Conservation (phyloP, 2,797 vertebrate species). For the Loriculus beryllinus region DNA sequence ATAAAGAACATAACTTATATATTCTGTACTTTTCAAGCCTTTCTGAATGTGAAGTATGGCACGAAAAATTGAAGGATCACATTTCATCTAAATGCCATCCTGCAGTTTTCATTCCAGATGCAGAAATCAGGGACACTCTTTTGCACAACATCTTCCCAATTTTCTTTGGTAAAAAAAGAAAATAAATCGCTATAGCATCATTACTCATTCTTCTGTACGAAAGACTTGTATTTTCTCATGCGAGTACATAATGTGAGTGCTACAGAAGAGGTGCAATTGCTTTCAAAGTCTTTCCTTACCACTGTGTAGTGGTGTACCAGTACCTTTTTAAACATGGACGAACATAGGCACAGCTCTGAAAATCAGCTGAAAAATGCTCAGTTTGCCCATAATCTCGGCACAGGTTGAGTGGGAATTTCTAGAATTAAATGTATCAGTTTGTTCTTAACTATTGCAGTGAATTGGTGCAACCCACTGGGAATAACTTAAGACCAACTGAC, state of each 20-base stretch:
- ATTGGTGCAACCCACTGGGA: neutral
- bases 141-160: neutral
- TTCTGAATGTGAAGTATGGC: neutral
- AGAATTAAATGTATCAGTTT: neutral
- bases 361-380: neutral
- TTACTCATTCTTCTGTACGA: neutral
- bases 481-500: neutral
- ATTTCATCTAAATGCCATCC: neutral
- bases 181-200: neutral
- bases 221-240: neutral
- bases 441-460: neutral
- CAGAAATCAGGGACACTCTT: neutral
- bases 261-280: neutral
- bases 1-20: neutral
- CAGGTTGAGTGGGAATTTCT: neutral
- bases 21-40: neutral
- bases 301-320: neutral
- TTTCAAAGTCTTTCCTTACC: neutral
- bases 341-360: neutral
- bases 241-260: rapidly evolving
- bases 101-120: neutral
- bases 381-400: neutral
- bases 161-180: neutral
- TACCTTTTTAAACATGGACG: neutral
- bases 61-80: neutral